Evolutionary conservation across 1,140 invertebrate genomes (phyloP), one percentile per base, ranked within the genome.

Genomic region (Drosophila pruinosa): DNA sequence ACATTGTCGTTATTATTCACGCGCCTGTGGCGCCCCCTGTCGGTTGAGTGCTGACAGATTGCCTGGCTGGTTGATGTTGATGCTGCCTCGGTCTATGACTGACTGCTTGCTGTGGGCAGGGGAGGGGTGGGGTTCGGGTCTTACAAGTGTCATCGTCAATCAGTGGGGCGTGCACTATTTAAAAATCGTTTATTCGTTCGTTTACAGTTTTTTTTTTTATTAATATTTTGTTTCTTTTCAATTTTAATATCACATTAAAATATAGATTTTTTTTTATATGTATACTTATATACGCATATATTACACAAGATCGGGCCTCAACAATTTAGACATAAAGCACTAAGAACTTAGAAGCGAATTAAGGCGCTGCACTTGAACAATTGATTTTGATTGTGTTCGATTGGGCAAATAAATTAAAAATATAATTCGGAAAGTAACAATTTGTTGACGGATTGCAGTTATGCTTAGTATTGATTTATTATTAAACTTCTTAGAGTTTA

Each of bases 1-100:
- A 90, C 89, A 89, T 83, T 86, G 82, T 86, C 82, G 82, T 86
- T 88, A 86, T 78, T 85, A 88, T 86, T 88, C 81, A 88, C 63
- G 47, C 34, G 65, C 80, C 74, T 70, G 58, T 64, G 73, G 58
- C 58, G 41, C 65, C 74, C 71, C 58, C 74, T 59, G 78, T 56
- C 64, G 67, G 31, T 68, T 67, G 82, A 88, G 47, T 78, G 70
- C 21, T 75, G 67, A 56, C 77, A 88, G 82, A 88, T 81, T 86
- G 78, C 64, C 47, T 26, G 45, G 14, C 69, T 43, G 57, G 31
- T 17, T 41, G 41, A 28, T 15, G 17, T n/a, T 10, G 14, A 7
- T 17, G 26, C 6, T 17, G n/a, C 2, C n/a, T n/a, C 4, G 6
- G 3, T 64, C 2, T 7, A 12, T 28, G 14, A n/a, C n/a, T n/a